Conservation (phyloP, 1,140 invertebrate species). For the Meloidogyne hapla region DNA sequence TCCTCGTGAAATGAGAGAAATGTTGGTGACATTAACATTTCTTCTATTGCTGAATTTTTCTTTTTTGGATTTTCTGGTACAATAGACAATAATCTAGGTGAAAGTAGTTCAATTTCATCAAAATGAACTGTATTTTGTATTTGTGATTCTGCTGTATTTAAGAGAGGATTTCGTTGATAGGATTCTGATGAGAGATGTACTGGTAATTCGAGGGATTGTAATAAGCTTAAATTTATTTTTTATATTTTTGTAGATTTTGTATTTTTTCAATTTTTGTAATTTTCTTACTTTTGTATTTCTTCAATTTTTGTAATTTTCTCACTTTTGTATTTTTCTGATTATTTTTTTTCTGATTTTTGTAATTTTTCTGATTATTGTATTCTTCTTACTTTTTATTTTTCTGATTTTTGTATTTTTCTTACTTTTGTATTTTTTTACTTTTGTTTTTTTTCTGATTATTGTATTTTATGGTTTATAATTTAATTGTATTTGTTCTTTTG, state of each 20-base stretch:
- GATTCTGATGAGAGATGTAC: background rate
- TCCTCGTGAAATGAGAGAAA: constrained; percentile 40
- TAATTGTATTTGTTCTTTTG: background rate
- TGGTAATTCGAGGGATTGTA: background rate
- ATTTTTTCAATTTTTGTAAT: too few species aligned
- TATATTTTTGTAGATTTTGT: too few species aligned
- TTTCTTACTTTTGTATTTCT: too few species aligned
- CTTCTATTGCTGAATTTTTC: background rate
- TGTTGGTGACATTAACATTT: constrained; percentile 34
- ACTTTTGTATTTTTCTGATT: too few species aligned
- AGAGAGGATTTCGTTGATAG: constrained; percentile 3
- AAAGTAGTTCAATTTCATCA: constrained; percentile 24
- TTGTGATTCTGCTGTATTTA: background rate
- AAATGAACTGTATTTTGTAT: background rate
- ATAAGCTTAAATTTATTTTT: background rate
- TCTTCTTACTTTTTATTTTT: background rate
- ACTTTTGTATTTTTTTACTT: background rate
- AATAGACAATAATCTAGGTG: constrained; percentile 35
- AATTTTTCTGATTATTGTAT: too few species aligned
- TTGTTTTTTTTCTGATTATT: background rate
- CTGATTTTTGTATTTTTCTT: background rate
- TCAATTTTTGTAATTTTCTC: too few species aligned
- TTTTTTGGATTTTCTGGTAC: constrained; percentile 7
- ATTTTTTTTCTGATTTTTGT: too few species aligned
- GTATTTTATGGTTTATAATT: too few species aligned